phyloP scores from a whole-genome alignment of 1,140 invertebrate genomes.

The Phortica variegata region DNA sequence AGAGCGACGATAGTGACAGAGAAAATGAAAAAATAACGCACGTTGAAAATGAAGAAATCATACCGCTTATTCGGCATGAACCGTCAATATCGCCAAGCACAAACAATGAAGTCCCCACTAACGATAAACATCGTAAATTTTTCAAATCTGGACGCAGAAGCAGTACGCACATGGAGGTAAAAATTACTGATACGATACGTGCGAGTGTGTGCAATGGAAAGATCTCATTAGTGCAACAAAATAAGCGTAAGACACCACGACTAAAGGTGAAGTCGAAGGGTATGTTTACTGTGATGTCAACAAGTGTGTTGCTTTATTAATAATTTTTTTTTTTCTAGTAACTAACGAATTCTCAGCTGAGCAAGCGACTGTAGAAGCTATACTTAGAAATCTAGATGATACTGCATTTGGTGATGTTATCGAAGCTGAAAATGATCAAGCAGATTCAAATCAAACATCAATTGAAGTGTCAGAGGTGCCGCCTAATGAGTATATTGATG shows the following conservation, averaged over 20 bases:
- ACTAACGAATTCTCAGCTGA: slow-evolving; percentile 41
- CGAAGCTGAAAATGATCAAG: slow-evolving; percentile 10
- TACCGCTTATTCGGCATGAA: slow-evolving; percentile 36
- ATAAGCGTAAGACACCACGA: slow-evolving; percentile 16
- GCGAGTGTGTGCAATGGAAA: slow-evolving; percentile 43
- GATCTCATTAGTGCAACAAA: slow-evolving; percentile 28
- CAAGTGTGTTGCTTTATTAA: background rate
- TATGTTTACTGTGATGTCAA: background rate
- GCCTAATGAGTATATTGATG: background rate
- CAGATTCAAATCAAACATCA: no score
- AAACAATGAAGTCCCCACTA: slow-evolving; percentile 5
- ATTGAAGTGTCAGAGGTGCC: no score
- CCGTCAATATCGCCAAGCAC: slow-evolving; percentile 2
- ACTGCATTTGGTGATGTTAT: slow-evolving; percentile 36
- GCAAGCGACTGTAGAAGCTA: slow-evolving; percentile 48
- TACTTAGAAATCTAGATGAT: slow-evolving; percentile 43
- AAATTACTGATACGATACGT: slow-evolving; percentile 43
- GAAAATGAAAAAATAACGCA: background rate
- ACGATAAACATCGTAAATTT: slow-evolving; percentile 30
- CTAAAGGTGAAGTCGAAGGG: background rate
- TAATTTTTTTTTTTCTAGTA: slow-evolving; percentile 2
- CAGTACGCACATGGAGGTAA: slow-evolving; percentile 43
- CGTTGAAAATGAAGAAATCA: slow-evolving; percentile 23
- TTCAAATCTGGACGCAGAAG: slow-evolving; percentile 40
- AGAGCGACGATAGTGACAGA: slow-evolving; percentile 3